A percentile compares a stretch with the other conserved stretches of the same genome.
phyloP scores from a whole-genome alignment of 2,888 invertebrate genomes.

The Drosophila seclusa region DNA sequence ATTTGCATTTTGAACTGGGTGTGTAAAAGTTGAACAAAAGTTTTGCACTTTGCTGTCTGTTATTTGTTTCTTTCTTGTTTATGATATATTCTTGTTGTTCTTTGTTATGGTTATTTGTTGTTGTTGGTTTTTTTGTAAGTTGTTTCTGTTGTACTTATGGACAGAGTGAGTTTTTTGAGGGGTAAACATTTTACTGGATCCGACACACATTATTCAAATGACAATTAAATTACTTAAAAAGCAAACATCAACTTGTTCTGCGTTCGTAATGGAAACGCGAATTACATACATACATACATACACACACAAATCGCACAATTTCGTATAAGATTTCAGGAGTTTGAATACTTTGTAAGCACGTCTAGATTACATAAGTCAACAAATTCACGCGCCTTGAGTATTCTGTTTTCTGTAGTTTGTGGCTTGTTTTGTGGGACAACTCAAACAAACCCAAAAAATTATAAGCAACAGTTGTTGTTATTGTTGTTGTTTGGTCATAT shows the following conservation, averaged over 20 bases:
- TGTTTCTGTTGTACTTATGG: slow-evolving; percentile 54
- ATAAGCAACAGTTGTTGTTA: slow-evolving; percentile 47
- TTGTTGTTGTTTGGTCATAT: slow-evolving; percentile 8
- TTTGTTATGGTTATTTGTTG: slow-evolving; percentile 45
- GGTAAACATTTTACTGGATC: slow-evolving; percentile 40
- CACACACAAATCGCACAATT: slow-evolving; percentile 73
- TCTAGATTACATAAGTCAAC: slow-evolving; percentile 56
- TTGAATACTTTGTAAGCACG: slow-evolving; percentile 26
- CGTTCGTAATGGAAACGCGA: slow-evolving; percentile 54
- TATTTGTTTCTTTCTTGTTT: slow-evolving; percentile 49
- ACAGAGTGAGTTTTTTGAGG: slow-evolving; percentile 13
- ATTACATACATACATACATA: slow-evolving; percentile 70
- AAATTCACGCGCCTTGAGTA: slow-evolving; percentile 62
- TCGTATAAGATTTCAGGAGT: slow-evolving; percentile 7
- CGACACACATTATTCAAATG: slow-evolving; percentile 39
- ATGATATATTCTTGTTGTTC: slow-evolving; percentile 38
- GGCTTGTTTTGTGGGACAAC: slow-evolving; percentile 44
- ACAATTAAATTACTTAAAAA: slow-evolving; percentile 20
- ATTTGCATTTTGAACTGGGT: slow-evolving; percentile 85
- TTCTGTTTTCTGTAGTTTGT: slow-evolving; percentile 40
- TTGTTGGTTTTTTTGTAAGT: slow-evolving; percentile 37
- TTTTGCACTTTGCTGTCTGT: slow-evolving; percentile 60
- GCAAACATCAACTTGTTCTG: slow-evolving; percentile 39
- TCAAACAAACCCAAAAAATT: slow-evolving; percentile 43
- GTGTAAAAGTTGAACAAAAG: slow-evolving; percentile 69